Evolutionary conservation across 2,888 invertebrate genomes (phyloP), one percentile per base, ranked within the genome.

Genomic region (Selenia dentaria): DNA sequence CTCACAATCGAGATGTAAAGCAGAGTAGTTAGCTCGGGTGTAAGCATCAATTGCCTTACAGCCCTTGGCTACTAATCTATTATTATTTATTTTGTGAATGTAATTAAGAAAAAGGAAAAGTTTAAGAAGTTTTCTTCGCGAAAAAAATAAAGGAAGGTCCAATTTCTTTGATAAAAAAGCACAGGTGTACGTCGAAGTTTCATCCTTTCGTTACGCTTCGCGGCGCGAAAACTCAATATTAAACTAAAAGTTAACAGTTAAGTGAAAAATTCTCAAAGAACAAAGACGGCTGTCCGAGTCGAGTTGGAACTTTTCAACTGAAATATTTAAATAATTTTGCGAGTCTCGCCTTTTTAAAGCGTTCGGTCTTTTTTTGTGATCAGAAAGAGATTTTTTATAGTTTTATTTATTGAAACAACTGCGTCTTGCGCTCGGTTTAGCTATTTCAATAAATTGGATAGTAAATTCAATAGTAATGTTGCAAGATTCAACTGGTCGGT

Each of bases 241-340:
- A 71, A 77, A 74, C 54, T 63, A 51, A 44, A 59, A 64, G 64
- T 63, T 65, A 54, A 52, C 44, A 48, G 52, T 32, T 35, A 66
- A 64, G 68, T 74, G 75, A 79, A 80, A 77, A 76, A 77, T 75
- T 67, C 50, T 47, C 64, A 67, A 74, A 70, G 76, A 72, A 83
- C 79, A 81, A 81, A 83, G 78, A 71, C 71, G 57, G 64, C 32
- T 40, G 44, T 44, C 37, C 44, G 37, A 34, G 18, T 39, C 13
- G 22, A 42, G 29, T 26, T 27, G 20, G 28, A 59, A 59, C 40
- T 57, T 55, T 53, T 40, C 43, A 18, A 46, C 46, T 16, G 46
- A 57, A 59, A 57, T 51, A 54, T 59, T 57, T 54, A 51, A 53
- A 57, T 55, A 43, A 57, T 45, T 45, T 22, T 9, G 4, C 3